Evolutionary conservation across 1,140 invertebrate genomes (phyloP).

Genomic region (Drosophila kanapiae): DNA sequence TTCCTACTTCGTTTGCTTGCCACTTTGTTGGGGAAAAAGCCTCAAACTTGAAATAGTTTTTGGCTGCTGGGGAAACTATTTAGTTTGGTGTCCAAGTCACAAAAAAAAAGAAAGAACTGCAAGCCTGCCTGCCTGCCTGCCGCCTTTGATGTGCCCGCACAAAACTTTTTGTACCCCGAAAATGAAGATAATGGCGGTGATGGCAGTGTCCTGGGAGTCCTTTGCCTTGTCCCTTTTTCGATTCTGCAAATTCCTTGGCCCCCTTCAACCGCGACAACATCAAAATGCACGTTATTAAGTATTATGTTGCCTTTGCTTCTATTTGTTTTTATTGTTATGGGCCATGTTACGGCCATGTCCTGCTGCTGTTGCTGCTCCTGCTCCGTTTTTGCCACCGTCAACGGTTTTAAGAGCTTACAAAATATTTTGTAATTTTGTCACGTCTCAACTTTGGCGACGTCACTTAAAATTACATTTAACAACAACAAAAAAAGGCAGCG

Average conservation of each 20-base stretch:
- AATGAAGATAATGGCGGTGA: conserved; percentile 5
- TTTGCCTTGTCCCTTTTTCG: neutral
- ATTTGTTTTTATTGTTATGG: conserved; percentile 80
- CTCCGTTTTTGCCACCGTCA: conserved; percentile 59
- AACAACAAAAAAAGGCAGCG: conserved; percentile 23
- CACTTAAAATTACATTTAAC: conserved; percentile 79
- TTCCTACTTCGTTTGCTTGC: conserved; percentile 27
- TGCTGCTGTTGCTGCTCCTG: conserved; percentile 30
- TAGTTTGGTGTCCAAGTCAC: conserved; percentile 41
- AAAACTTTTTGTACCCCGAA: conserved; percentile 13
- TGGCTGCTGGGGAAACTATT: conserved; percentile 41
- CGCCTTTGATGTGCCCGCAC: conserved; percentile 37
- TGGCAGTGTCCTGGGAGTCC: conserved; percentile 4
- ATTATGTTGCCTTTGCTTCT: conserved; percentile 66
- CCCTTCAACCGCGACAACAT: conserved; percentile 59
- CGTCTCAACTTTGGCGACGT: conserved; percentile 80
- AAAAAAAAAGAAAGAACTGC: conserved; percentile 3
- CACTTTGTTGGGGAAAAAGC: conserved; percentile 40
- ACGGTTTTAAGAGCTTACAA: conserved; percentile 77
- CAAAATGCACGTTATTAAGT: conserved; percentile 79
- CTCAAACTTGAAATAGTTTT: conserved; percentile 43
- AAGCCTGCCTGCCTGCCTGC: neutral
- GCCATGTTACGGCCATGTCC: conserved; percentile 73
- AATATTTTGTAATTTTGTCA: conserved; percentile 82
- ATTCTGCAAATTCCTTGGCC: conserved; percentile 17